Base-by-base conservation (phyloP, 1,140 invertebrate species). In the Drosophila yakuba region DNA sequence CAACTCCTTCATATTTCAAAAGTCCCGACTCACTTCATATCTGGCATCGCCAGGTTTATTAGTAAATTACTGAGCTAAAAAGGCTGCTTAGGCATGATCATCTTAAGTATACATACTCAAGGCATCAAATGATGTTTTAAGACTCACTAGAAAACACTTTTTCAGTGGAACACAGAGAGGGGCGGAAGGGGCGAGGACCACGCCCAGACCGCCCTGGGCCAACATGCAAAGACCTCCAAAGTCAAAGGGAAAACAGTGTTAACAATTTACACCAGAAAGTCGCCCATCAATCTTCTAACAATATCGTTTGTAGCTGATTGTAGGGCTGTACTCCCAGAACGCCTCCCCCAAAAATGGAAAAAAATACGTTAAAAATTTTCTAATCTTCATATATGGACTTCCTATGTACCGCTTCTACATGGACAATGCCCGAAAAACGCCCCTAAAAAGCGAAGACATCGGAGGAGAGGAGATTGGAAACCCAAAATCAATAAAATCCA, bases 401-500 rank as follows among this genome's bases (percentile, higher is more conserved):
- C 54, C 38, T 74, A 74, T 75, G 47, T 57, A 56, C 52, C 45
- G 47, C 72, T 39, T 52, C 51, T 75, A 75, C 47, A 69, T 23
- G 47, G 48, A 74, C 66, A 76, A 68, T 61, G 63, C 77, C 57
- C 66, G 14, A 73, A 71, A 35, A 78, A 68, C 68, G 68, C 68
- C 68, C 68, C 66, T 51, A 32, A 71, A 62, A 43, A 66, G 36
- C 25, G 23, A 38, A 74, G 66, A 73, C 43, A 32, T 35, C 50
- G 74, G 54, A 80, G 73, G 28, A 57, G 25, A 80, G 68, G 20
- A 58, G 66, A 72, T 72, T 62, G 50, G 60, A 69, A 83, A 86
- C 80, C 80, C 84, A 66, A 84, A 89, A 78, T 80, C 76, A 89
- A 89, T 88, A 89, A 89, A 88, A 89, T 68, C 4, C 64, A 50